Base-by-base conservation (phyloP, 1,140 invertebrate genomes). In the Bombus balteatus region DNA sequence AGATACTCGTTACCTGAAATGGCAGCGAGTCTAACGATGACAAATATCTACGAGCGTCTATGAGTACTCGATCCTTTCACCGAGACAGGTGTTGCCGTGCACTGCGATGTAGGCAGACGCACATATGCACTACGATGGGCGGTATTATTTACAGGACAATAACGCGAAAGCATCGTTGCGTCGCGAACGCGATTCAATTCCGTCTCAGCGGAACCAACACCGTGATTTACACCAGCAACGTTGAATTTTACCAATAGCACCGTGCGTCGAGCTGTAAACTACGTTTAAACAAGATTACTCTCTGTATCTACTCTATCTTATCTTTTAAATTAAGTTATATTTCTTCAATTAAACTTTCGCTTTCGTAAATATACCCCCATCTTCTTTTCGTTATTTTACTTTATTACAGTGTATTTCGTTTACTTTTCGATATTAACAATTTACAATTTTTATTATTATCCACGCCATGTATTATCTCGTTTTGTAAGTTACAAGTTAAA, bases 51-150 rank as follows among this genome's bases (percentile, higher is more conserved):
- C 57, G 39, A 53, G 18, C 15, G 32, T 32, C 70, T 75, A 77
- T 25, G 57, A 73, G 25, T 25, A n/a, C 41, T 41, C 65, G 62
- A 83, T 90, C 91, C 91, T 91, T 92, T 92, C 91, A 91, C 91
- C 87, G 80, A 68, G 72, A 84, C 92, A 92, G 91, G 91, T 92
- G 91, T 88, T 76, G 90, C 57, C 71, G 59, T 47, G 71, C 68
- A 72, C 37, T 15, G 73, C 41, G 88, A 28, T 80, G 84, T 86
- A 87, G 88, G 62, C 53, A 73, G 73, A 74, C 59, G 57, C 32
- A 57, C 41, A 32, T 66, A 82, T 53, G 47, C 65, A 1, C 32
- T 41, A 41, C 70, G 43, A 76, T 39, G 86, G 65, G 62, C 75
- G 83, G 18, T 37, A 85, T 76, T 81, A 81, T 82, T 68, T 22